Evolutionary conservation across 2,113 vertebrate species (phyloP).

Genomic region (Galbula dea): DNA sequence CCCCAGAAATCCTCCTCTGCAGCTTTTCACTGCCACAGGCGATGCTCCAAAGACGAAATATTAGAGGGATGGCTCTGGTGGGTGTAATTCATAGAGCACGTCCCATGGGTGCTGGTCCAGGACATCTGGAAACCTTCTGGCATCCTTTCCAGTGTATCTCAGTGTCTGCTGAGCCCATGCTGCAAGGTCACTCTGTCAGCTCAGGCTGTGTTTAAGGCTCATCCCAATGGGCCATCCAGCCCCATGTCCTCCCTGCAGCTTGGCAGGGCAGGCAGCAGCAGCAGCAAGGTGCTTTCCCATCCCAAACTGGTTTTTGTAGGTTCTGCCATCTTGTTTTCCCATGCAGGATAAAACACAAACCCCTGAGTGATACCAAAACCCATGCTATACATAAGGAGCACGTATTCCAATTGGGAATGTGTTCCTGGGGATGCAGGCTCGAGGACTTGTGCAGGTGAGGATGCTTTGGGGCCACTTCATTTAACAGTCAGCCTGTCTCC

Average conservation of each 20-base stretch:
- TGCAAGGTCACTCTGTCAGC: neutral
- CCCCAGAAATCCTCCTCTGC: neutral
- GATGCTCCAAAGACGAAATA: neutral
- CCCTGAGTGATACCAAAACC: neutral
- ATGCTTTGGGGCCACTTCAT: neutral
- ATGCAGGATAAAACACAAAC: neutral
- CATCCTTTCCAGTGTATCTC: neutral
- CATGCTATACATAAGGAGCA: fast-evolving
- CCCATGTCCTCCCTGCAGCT: fast-evolving
- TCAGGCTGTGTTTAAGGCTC: neutral
- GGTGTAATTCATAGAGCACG: neutral
- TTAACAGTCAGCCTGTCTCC: neutral
- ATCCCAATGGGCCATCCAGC: fast-evolving
- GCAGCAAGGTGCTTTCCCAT: neutral
- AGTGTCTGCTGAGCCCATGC: neutral
- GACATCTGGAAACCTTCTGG: neutral
- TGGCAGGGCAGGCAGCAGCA: neutral
- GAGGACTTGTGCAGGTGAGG: neutral
- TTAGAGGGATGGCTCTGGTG: neutral
- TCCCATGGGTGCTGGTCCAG: neutral
- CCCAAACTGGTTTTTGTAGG: neutral
- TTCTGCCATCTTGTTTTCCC: neutral
- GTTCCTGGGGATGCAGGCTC: neutral
- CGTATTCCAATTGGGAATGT: fast-evolving
- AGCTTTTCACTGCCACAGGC: neutral